phyloP scores from a whole-genome alignment of 2,113 vertebrate genomes.

The Aviceda subcristata region DNA sequence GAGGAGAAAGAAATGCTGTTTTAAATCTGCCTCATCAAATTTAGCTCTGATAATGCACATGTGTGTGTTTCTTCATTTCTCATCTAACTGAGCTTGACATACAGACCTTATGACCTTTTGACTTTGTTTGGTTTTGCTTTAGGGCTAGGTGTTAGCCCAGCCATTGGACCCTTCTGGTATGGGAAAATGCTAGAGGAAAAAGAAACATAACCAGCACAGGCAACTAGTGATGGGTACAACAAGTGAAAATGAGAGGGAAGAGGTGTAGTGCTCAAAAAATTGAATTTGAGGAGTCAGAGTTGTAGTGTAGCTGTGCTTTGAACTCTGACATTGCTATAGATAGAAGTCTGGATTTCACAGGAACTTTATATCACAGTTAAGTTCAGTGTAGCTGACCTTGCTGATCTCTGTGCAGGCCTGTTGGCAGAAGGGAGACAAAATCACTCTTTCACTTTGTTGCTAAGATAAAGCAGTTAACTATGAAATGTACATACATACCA shows the following conservation, averaged over 20 bases:
- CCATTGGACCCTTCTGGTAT: not conserved
- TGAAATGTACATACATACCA: not conserved
- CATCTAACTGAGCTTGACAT: not conserved
- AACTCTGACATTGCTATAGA: not conserved
- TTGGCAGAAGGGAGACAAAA: not conserved
- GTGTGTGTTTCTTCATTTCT: not conserved
- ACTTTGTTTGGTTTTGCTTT: not conserved
- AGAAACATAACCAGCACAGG: not conserved
- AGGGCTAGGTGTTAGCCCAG: not conserved
- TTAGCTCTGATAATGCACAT: fast-evolving
- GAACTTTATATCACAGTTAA: not conserved
- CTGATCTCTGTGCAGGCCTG: not conserved
- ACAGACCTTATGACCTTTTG: not conserved
- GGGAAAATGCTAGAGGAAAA: not conserved
- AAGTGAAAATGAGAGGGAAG: not conserved
- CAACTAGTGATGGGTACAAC: not conserved
- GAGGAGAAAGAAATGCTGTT: not conserved
- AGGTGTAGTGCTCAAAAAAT: not conserved
- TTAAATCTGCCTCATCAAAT: not conserved
- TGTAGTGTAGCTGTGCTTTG: not conserved
- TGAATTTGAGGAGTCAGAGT: not conserved
- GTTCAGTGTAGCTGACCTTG: not conserved
- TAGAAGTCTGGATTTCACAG: not conserved
- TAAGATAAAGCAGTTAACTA: not conserved
- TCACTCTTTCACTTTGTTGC: not conserved